These are phyloP conservation scores for Bimastos eiseni DNA, from an alignment of 2,888 invertebrate species.

Conservation along the genomic window DNA sequence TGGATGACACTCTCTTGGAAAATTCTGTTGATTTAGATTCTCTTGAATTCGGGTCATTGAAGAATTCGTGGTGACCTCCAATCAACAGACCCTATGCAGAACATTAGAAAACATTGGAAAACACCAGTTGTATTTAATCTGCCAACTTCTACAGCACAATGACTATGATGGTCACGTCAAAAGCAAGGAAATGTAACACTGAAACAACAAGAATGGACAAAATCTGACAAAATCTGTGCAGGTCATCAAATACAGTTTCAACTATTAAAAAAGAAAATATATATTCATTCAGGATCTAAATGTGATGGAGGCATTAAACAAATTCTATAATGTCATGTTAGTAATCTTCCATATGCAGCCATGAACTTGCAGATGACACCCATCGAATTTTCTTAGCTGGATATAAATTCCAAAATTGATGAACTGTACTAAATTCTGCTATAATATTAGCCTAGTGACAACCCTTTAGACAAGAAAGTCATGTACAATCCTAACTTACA, in stretches of 20 bases:
- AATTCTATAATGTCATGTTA: not conserved
- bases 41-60: not conserved
- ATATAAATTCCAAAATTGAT: not conserved
- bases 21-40: not conserved
- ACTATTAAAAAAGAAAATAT: not conserved
- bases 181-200: not conserved
- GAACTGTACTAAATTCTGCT: not conserved
- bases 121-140: not conserved
- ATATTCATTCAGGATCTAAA: not conserved
- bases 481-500: too few species aligned
- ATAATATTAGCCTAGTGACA: not conserved
- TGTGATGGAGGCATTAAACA: not conserved
- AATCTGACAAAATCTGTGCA: too few species aligned
- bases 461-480: too few species aligned
- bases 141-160: not conserved
- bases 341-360: too few species aligned
- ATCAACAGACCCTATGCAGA: conserved; percentile 18
- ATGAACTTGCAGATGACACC: not conserved
- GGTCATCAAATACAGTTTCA: too few species aligned
- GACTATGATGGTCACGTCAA: not conserved
- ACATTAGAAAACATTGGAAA: not conserved
- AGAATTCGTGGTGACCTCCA: not conserved
- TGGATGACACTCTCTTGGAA: not conserved
- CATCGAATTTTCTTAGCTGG: not conserved
- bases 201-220: too few species aligned